A percentile compares a stretch with the other conserved stretches of the same genome.
phyloP scores from a whole-genome alignment of 2,888 invertebrate genomes.

The Troides helena region DNA sequence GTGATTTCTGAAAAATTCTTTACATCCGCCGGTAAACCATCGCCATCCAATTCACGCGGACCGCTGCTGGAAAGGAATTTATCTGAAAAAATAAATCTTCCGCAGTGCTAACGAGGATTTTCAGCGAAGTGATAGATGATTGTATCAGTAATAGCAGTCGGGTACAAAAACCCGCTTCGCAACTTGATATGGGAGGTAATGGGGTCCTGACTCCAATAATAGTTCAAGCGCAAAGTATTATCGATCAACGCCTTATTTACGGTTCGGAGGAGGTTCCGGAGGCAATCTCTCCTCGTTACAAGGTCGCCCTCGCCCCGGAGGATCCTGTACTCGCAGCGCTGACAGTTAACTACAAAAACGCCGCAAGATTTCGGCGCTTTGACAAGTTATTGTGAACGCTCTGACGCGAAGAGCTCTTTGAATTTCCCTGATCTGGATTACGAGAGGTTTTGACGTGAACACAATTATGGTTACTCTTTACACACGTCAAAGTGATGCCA shows the following conservation, averaged over 20 bases:
- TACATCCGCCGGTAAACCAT: too few relatives aligned
- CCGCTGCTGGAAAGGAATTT: background rate
- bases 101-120: slow-evolving; percentile 22
- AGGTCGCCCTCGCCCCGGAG: slow-evolving; percentile 4
- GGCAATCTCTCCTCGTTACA: slow-evolving; percentile 20
- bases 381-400: background rate
- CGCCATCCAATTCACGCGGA: background rate
- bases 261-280: slow-evolving; percentile 19
- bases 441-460: background rate
- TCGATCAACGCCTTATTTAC: slow-evolving; percentile 29
- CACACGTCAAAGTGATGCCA: background rate
- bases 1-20: too few relatives aligned
- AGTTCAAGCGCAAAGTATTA: slow-evolving; percentile 28
- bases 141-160: slow-evolving; percentile 27
- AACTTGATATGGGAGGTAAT: slow-evolving; percentile 29
- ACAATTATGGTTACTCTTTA: background rate
- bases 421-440: background rate
- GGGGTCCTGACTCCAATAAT: slow-evolving; percentile 28
- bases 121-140: slow-evolving; percentile 20
- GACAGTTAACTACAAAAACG: slow-evolving; percentile 9
- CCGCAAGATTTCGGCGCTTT: slow-evolving; percentile 1
- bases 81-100: slow-evolving; percentile 17
- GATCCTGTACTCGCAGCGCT: slow-evolving; percentile 1
- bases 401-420: background rate
- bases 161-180: slow-evolving; percentile 25